Base-by-base conservation (phyloP, 2,113 vertebrate genomes). In the Pluvianellus socialis region DNA sequence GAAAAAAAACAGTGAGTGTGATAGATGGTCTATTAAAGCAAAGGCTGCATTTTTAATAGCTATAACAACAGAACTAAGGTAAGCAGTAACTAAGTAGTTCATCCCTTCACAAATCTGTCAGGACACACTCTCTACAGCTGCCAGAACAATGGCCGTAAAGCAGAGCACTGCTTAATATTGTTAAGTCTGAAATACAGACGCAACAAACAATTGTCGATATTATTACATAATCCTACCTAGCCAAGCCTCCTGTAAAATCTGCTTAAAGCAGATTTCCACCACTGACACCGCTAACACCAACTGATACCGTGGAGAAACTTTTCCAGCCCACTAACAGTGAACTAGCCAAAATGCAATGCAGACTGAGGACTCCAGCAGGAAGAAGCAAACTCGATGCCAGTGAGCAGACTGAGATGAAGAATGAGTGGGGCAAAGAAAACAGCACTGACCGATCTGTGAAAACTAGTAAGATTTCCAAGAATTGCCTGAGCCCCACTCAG, bases 161-260 rank as follows among this genome's bases (percentile, higher is more conserved):
- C 71, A 86, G 35, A 85, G 49, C 24, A 20, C 28, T 30, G 22
- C 27, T 91, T 82, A 89, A 67, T 92, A 67, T 23, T 47, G 23
- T 94, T 77, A 85, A 85, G 30, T 24, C 63, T 93, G 90, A 82
- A 79, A 53, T 56, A 80, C 14, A 77, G 66, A 79, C 76, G 65
- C 40, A 91, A 61, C 74, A 91, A 94, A 86, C 28, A 86, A 73
- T 82, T 95, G 61, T 38, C 67, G 72, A 14, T 79, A 79, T 90
- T 76, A 66, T 66, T 85, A 56, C 45, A 65, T 74, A 84, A 81
- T 83, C 27, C 62, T 75, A 75, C 58, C 58, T 66, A 87, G 22
- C 3, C n/a, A 91, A 72, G n/a, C 40, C 44, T 90, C 49, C 49
- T 85, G 63, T 40, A 94, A 95, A 88, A 79, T 93, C 77, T 96